These are phyloP conservation scores for Drosophila algonquin DNA, from an alignment of 2,888 invertebrate species.

Conservation along the genomic window DNA sequence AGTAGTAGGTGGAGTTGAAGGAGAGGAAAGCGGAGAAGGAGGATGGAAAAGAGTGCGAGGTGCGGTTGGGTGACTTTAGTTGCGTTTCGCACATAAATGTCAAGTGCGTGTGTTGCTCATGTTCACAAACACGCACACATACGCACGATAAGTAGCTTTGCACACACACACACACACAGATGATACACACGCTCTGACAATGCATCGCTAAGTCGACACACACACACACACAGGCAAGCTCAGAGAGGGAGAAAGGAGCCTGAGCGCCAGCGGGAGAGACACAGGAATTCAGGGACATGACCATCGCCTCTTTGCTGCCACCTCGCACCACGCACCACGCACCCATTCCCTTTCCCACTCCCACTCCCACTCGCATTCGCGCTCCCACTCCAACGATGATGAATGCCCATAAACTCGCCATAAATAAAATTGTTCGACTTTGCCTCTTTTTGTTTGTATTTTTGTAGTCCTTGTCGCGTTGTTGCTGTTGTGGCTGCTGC, in stretches of 20 bases:
- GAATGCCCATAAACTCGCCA: slow-evolving; percentile 74
- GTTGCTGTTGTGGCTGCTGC: slow-evolving; percentile 23
- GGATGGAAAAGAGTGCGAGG: not conserved
- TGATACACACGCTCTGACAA: slow-evolving; percentile 47
- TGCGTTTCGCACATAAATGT: slow-evolving; percentile 74
- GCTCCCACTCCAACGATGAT: slow-evolving; percentile 49
- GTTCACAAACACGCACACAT: slow-evolving; percentile 54
- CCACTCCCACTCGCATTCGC: not conserved
- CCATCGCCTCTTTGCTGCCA: slow-evolving; percentile 4
- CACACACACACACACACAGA: slow-evolving; percentile 17
- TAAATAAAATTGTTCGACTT: slow-evolving; percentile 65
- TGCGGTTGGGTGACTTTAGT: slow-evolving; percentile 39
- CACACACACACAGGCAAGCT: slow-evolving; percentile 10
- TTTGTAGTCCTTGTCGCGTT: slow-evolving; percentile 14
- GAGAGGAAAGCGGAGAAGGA: too few species aligned
- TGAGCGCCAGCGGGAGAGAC: not conserved
- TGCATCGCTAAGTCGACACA: slow-evolving; percentile 30
- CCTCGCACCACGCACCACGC: not conserved
- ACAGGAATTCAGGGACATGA: slow-evolving; percentile 38
- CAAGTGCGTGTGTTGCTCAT: slow-evolving; percentile 71
- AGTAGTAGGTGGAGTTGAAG: not conserved
- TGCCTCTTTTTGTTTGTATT: slow-evolving; percentile 30
- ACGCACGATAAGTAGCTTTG: slow-evolving; percentile 63
- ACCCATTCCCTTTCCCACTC: not conserved
- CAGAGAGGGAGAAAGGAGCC: not conserved